phyloP scores from a whole-genome alignment of 1,140 invertebrate species.

The Liolophura sinensis region DNA sequence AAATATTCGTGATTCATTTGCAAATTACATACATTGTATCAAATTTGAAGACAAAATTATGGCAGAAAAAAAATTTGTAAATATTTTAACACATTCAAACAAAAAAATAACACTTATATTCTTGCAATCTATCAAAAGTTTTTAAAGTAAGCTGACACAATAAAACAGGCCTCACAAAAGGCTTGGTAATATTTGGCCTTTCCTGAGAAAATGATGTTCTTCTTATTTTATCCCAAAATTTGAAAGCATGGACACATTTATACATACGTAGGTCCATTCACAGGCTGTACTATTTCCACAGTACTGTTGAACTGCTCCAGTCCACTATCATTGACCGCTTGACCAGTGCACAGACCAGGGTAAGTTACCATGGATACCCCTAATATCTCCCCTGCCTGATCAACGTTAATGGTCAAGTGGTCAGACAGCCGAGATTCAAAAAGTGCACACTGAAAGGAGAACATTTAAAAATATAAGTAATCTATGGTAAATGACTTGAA shows the following conservation, averaged over 20 bases:
- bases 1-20: neutral
- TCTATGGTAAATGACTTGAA: neutral
- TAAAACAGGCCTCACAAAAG: too few relatives aligned
- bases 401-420: conserved; percentile 71
- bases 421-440: conserved; percentile 71
- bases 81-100: too few relatives aligned
- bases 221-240: too few relatives aligned
- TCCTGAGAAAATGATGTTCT: too few relatives aligned
- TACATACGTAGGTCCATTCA: conserved; percentile 74
- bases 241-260: neutral
- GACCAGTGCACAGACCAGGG: conserved; percentile 34
- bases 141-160: too few relatives aligned
- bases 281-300: conserved; percentile 73
- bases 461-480: conserved; percentile 5
- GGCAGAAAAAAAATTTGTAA: too few relatives aligned
- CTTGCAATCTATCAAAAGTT: too few relatives aligned
- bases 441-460: conserved; percentile 65
- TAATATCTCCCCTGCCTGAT: conserved; percentile 72
- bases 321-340: conserved; percentile 37
- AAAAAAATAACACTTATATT: too few relatives aligned
- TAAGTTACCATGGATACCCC: conserved; percentile 66
- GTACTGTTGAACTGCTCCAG: conserved; percentile 69
- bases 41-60: neutral
- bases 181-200: too few relatives aligned
- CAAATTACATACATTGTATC: neutral